These are phyloP conservation scores for Zelleria hepariella DNA, from an alignment of 2,888 invertebrate species.

Conservation along the genomic window DNA sequence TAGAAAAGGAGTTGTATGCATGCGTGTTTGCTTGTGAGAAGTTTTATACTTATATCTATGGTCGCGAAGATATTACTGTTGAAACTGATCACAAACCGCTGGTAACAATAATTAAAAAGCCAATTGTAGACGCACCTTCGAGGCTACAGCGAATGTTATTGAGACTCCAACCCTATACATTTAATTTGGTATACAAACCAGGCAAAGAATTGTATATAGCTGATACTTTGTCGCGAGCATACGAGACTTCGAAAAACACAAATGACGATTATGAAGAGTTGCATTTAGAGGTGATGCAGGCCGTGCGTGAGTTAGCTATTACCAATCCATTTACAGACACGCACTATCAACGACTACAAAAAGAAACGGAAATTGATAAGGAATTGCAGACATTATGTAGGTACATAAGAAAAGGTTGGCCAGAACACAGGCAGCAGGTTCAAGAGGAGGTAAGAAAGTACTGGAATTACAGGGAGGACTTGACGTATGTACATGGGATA, in stretches of 20 bases:
- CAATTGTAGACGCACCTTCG: conserved; percentile 10
- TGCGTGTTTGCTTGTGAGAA: conserved; percentile 8
- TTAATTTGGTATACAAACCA: neutral
- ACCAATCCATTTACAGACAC: neutral
- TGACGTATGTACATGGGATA: neutral
- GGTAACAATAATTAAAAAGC: conserved; percentile 12
- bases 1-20: conserved; percentile 8
- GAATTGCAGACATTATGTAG: neutral
- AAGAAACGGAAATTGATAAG: neutral
- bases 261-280: conserved; percentile 4
- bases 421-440: neutral
- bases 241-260: neutral
- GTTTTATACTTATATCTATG: conserved; percentile 8
- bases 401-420: neutral
- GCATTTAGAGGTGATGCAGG: conserved; percentile 1
- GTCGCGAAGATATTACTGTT: conserved; percentile 7
- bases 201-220: neutral
- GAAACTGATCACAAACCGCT: conserved; percentile 10
- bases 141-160: conserved; percentile 14
- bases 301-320: neutral
- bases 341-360: neutral
- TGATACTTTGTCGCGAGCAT: neutral
- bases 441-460: too few species aligned
- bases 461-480: neutral
- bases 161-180: conserved; percentile 6